Base-by-base conservation (phyloP, 1,140 invertebrate genomes). In the Bombus waltoni region DNA sequence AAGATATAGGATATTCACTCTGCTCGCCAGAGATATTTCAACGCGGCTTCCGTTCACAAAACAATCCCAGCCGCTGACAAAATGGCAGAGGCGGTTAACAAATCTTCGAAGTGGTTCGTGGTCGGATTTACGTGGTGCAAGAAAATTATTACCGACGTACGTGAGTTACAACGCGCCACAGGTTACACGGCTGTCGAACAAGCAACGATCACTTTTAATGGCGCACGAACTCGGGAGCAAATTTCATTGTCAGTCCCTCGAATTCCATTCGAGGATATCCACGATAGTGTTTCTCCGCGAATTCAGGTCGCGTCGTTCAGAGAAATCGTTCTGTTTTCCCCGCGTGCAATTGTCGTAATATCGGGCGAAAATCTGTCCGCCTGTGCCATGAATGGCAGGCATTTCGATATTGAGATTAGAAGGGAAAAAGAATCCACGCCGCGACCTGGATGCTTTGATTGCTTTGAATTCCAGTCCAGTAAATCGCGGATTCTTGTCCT, bases 81-180 rank as follows among this genome's bases (percentile, higher is more conserved):
- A 76, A 81, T 84, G 47, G 38, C 35, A 10, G 6, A 47, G 22
- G 5, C 35, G 77, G 66, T 57, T 77, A 87, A 87, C 74, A 71
- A 88, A 73, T 87, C 62, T 66, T 13, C 38, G 40, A 72, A 59
- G 62, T n/a, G 66, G 53, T 72, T 62, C 66, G n/a, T 22, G 62
- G 18, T 32, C 68, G 73, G 66, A 71, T 62, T 72, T 72, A 80
- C 76, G 66, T 68, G 66, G 32, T 6, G 47, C 53, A 81, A 79
- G 77, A 89, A 89, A 81, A 59, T 73, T 89, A 80, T 85, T 88
- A 73, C 87, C 70, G 87, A 83, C 59, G 74, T 57, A 42, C 83
- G 78, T 88, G 87, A 89, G 84, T 88, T 81, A 88, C 78, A 88
- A 85, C 83, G 65, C 66, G 62, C 72, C 86, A 59, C 76, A 57